A percentile compares a stretch with the other conserved stretches of the same genome.
phyloP scores from a whole-genome alignment of 2,113 vertebrate species.

The Felis catus region DNA sequence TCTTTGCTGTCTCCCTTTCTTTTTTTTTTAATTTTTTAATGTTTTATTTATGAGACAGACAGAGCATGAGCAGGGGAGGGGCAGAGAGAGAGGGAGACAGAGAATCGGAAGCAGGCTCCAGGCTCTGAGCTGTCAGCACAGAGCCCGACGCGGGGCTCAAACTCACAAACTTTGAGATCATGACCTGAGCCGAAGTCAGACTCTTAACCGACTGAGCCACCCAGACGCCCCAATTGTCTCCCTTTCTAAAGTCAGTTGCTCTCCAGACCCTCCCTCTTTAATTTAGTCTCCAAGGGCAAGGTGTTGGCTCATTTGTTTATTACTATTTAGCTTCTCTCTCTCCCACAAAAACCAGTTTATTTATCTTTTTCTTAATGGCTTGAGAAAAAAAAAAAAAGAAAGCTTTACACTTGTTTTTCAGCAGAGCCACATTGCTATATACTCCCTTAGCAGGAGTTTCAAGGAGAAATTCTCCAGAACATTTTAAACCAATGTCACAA shows the following conservation, averaged over 20 bases:
- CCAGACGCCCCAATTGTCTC: too few relatives aligned
- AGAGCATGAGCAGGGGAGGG: too few relatives aligned
- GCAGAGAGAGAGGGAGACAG: too few relatives aligned
- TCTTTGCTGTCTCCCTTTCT: neutral
- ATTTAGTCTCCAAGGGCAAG: neutral
- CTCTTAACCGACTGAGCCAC: too few relatives aligned
- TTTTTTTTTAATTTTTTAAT: too few relatives aligned
- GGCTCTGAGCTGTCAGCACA: too few relatives aligned
- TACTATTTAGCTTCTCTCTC: neutral
- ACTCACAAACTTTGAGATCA: too few relatives aligned
- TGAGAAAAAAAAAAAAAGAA: neutral
- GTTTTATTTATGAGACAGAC: too few relatives aligned
- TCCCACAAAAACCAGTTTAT: neutral
- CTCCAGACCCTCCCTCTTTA: neutral
- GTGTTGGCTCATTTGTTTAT: neutral
- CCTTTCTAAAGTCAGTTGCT: neutral
- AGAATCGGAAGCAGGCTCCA: too few relatives aligned
- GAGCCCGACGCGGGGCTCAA: too few relatives aligned
- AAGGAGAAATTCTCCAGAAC: neutral
- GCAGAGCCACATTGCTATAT: neutral
- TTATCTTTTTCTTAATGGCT: neutral
- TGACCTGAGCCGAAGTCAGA: too few relatives aligned
- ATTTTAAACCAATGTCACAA: neutral
- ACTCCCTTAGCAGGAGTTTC: neutral
- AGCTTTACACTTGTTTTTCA: neutral